Base-by-base conservation (phyloP, 1,140 invertebrate species). In the Sinella curviseta region DNA sequence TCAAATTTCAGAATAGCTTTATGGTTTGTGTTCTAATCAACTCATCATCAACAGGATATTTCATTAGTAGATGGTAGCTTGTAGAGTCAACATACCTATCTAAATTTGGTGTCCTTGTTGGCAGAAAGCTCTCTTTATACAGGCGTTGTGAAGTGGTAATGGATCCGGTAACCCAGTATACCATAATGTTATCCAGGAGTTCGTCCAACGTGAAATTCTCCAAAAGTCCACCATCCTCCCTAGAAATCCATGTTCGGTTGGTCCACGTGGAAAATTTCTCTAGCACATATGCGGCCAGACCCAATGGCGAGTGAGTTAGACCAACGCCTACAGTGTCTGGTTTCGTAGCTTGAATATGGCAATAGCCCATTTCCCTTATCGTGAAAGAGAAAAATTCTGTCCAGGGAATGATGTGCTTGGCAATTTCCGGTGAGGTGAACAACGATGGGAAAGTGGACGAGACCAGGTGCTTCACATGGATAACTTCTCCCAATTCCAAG, bases 271-370 rank as follows among this genome's bases (percentile, higher is more conserved):
- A n/a, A n/a, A 96, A 95, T 86, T 97, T 96, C 85, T 97, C 95
- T 1, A 96, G 84, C 14, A 91, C 88, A 82, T 90, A 91, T 4
- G 88, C 88, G 16, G 89, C 87, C 30, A 90, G 82, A 1, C 89
- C 89, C 24, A 85, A 81, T 14, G 89, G 89, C 0, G 79, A 76
- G 31, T 80, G 77, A 0, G 81, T 75, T 8, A 82, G 30, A 3
- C 26, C 70, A 24, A 85, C 88, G 93, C 93, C 94, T 78, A 97
- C 88, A 20, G 96, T 97, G 85, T 97, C 95, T 14, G 95, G 95
- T 86, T 96, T 97, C 0, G 94, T 95, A 2, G 93, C 89, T 87
- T 97, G 95, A 34, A 97, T 86, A 84, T 95, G 93, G 2, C 26
- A 4, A 48, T 85, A 80, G 73, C 70, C 70, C 3, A 16, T 28